A percentile compares a stretch with the other conserved stretches of the same genome.
Evolutionary conservation across 2,888 invertebrate species (phyloP).

Genomic region (Troides aeacus): DNA sequence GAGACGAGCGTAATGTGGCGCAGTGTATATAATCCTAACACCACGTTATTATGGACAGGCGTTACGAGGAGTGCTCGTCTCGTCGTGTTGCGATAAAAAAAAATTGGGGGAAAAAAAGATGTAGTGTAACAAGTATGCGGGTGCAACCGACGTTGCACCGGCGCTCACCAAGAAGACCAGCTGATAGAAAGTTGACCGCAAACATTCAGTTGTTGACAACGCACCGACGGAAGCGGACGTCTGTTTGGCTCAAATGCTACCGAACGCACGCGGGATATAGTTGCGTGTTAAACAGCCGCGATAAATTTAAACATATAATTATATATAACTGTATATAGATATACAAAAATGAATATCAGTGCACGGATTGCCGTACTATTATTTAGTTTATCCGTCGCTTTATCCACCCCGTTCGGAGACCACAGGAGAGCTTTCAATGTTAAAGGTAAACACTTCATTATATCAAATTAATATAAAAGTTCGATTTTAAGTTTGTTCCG

Average conservation of each 20-base stretch:
- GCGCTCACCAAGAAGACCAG: conserved; percentile 54
- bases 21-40: too few species aligned
- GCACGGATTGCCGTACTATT: conserved; percentile 65
- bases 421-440: conserved; percentile 51
- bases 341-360: conserved; percentile 70
- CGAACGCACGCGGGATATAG: conserved; percentile 72
- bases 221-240: conserved; percentile 57
- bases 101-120: too few species aligned
- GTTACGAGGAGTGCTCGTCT: too few species aligned
- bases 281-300: conserved; percentile 59
- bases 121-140: conserved; percentile 6
- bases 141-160: conserved; percentile 48
- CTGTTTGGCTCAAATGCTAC: conserved; percentile 69
- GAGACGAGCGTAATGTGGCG: too few species aligned
- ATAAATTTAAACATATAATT: conserved; percentile 37
- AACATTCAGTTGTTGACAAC: conserved; percentile 64
- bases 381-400: conserved; percentile 61
- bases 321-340: conserved; percentile 42
- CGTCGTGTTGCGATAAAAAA: too few species aligned
- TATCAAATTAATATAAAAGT: not conserved
- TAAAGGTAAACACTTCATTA: conserved; percentile 47
- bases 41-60: too few species aligned
- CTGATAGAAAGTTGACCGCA: conserved; percentile 70
- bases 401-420: conserved; percentile 63
- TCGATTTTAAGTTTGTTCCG: too few species aligned